Evolutionary conservation across 2,888 invertebrate genomes (phyloP).

Genomic region (Aspidiotus destructor): DNA sequence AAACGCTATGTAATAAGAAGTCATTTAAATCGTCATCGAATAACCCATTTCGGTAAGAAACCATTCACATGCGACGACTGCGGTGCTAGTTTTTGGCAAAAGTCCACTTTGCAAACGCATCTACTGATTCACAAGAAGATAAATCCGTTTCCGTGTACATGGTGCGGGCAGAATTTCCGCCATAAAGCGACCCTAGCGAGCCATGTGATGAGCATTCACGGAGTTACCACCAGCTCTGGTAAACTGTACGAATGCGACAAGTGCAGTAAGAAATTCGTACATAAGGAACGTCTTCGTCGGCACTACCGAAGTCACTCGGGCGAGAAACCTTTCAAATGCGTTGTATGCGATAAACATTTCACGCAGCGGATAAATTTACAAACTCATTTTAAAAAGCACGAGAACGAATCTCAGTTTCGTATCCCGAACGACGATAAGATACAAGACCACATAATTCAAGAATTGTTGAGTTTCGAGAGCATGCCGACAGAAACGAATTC

Average conservation of each 20-base stretch:
- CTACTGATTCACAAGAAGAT: slow-evolving; percentile 36
- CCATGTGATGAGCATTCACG: slow-evolving; percentile 37
- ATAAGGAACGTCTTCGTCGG: slow-evolving; percentile 36
- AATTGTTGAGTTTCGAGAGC: slow-evolving; percentile 16
- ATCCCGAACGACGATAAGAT: background rate
- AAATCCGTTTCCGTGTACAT: slow-evolving; percentile 36
- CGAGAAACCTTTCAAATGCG: slow-evolving; percentile 33
- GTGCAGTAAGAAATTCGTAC: slow-evolving; percentile 38
- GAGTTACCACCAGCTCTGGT: slow-evolving; percentile 13
- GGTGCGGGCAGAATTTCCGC: slow-evolving; percentile 37
- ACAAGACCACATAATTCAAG: slow-evolving; percentile 19
- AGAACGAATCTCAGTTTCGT: slow-evolving; percentile 15
- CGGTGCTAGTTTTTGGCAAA: slow-evolving; percentile 37
- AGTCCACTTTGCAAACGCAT: slow-evolving; percentile 33
- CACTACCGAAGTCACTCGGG: slow-evolving; percentile 38
- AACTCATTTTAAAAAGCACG: slow-evolving; percentile 37
- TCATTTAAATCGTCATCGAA: slow-evolving; percentile 36
- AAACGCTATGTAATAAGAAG: slow-evolving; percentile 35
- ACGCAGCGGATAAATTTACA: slow-evolving; percentile 38
- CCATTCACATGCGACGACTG: slow-evolving; percentile 38
- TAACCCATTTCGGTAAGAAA: slow-evolving; percentile 38
- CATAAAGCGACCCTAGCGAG: slow-evolving; percentile 37
- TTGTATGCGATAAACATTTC: slow-evolving; percentile 37
- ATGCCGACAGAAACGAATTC: slow-evolving; percentile 15
- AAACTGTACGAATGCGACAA: slow-evolving; percentile 36